phyloP scores from a whole-genome alignment of 1,140 invertebrate genomes.

The Melipona quadrifasciata region DNA sequence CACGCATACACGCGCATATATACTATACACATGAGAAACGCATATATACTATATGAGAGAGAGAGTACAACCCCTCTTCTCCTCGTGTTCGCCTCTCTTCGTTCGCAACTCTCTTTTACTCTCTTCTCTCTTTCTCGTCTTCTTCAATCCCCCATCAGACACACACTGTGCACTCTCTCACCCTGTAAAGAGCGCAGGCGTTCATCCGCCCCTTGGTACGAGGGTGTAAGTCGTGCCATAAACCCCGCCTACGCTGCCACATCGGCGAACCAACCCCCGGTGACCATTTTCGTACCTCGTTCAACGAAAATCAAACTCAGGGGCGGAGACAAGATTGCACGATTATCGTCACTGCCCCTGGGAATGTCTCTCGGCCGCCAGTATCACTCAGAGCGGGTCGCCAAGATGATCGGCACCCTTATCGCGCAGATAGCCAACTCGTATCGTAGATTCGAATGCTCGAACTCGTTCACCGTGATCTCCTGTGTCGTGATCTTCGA shows the following conservation, averaged over 20 bases:
- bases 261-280: conserved; percentile 39
- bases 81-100: background rate
- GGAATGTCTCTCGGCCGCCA: conserved; percentile 36
- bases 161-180: background rate
- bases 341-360: conserved; percentile 7
- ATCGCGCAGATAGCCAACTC: conserved; percentile 25
- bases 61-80: background rate
- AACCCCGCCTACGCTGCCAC: conserved; percentile 40
- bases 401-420: conserved; percentile 64
- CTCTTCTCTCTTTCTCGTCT: background rate
- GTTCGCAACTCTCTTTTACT: background rate
- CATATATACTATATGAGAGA: too few relatives aligned
- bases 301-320: background rate
- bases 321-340: conserved; percentile 29
- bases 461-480: conserved; percentile 10
- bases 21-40: too few relatives aligned
- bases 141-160: background rate
- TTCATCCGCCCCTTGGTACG: conserved; percentile 45
- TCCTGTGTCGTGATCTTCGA: conserved; percentile 11
- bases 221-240: conserved; percentile 48
- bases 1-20: background rate
- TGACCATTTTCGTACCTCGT: background rate
- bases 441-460: conserved; percentile 19
- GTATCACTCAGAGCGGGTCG: conserved; percentile 65
- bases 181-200: conserved; percentile 52